Conservation (phyloP, 2,888 invertebrate species). For the Epirrita christyi region DNA sequence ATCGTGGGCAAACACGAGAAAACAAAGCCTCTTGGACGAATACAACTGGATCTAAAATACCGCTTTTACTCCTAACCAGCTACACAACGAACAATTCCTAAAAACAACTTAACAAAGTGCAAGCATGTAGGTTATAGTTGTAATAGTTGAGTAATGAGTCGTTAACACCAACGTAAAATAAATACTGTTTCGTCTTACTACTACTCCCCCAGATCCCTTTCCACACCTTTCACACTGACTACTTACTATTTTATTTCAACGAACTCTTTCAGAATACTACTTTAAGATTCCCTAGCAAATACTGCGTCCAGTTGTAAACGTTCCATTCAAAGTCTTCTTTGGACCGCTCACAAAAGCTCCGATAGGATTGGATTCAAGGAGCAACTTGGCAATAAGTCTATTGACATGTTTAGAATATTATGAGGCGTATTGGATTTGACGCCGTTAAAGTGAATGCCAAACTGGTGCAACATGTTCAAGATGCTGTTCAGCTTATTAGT, state of each 20-base stretch:
- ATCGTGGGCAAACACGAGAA: constrained; percentile 50
- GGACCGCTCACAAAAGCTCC: background rate
- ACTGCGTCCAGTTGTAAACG: background rate
- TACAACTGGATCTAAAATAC: constrained; percentile 7
- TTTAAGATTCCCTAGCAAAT: background rate
- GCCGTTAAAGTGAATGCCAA: constrained; percentile 11
- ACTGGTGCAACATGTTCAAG: background rate
- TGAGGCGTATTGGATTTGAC: background rate
- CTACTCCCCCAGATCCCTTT: too few species aligned
- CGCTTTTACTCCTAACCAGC: background rate
- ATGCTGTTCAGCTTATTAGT: background rate
- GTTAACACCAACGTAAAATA: too few species aligned
- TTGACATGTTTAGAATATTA: constrained; percentile 14
- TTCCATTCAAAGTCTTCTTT: background rate
- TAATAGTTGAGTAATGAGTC: too few species aligned
- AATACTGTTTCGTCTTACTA: too few species aligned
- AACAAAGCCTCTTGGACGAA: constrained; percentile 46
- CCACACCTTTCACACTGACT: too few species aligned
- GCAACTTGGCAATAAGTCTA: constrained; percentile 13
- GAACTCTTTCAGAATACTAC: background rate
- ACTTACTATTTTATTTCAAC: too few species aligned
- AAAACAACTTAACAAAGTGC: too few species aligned
- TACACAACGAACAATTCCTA: background rate
- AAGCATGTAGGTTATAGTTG: too few species aligned
- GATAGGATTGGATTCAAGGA: constrained; percentile 7